Base-by-base conservation (phyloP, 2,113 vertebrate genomes). In the Petrocephalus microphthalmus region DNA sequence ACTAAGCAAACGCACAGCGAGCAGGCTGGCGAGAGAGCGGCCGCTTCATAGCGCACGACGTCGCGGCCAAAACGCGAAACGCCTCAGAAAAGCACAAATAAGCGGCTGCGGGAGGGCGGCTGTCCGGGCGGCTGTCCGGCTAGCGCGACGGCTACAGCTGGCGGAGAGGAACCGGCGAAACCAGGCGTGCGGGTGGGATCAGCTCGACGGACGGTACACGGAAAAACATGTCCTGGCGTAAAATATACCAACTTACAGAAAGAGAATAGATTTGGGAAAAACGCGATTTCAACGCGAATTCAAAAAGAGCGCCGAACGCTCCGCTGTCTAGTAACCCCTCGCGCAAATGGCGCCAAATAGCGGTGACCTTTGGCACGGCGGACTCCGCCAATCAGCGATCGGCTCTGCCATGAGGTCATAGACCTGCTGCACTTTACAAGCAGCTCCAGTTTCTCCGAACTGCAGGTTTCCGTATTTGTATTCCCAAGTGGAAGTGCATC, bases 311-410 rank as follows among this genome's bases (percentile, higher is more conserved):
- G 89, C 81, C 74, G 1, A 84, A 54, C 22, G 37, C 13, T 22
- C 19, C 37, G 15, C 67, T 33, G n/a, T 19, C 19, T 25, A 22
- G 37, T 22, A 49, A 84, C 53, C 25, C 25, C 20, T 60, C 53
- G n/a, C 20, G 89, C 47, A 90, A 91, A 95, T 90, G 91, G 95
- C 95, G 95, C 95, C 93, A 95, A 95, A 94, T 91, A 86, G 64
- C 90, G 88, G 17, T 54, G 90, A 94, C 92, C 92, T 91, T 90
- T 91, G 89, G 37, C 91, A 51, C 49, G 1, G 13, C 19, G 5
- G 0, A 0, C 42, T 89, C 89, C 7, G 85, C 94, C 93, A 95
- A 95, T 94, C 92, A 91, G n/a, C 86, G 20, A 29, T 49, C 81
- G 17, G 64, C 2, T 33, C 7, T 4, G 29, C 25, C 7, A 19